A percentile compares a stretch with the other conserved stretches of the same genome.
phyloP scores from a whole-genome alignment of 2,888 invertebrate species.

The Tanypteryx hageni region DNA sequence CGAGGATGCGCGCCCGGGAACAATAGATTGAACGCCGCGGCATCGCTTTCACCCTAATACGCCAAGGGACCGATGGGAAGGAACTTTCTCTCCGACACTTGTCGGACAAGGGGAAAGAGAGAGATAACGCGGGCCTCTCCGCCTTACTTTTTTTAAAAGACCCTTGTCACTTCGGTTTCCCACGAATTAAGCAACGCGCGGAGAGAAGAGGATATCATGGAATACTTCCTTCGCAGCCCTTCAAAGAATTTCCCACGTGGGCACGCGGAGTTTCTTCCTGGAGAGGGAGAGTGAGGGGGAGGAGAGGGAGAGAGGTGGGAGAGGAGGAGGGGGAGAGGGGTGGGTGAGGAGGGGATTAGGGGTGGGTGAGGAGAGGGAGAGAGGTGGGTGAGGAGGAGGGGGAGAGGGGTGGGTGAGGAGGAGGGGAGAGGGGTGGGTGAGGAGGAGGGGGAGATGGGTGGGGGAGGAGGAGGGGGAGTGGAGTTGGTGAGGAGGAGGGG shows the following conservation, averaged over 20 bases:
- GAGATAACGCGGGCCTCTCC: conserved; percentile 2
- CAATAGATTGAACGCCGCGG: background rate
- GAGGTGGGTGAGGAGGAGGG: background rate
- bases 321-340: background rate
- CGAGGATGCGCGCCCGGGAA: background rate
- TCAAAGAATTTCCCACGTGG: no score
- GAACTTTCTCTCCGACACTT: conserved; percentile 16
- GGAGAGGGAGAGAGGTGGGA: background rate
- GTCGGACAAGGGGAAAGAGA: background rate
- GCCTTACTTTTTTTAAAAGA: background rate
- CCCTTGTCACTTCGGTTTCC: conserved; percentile 16
- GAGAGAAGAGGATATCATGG: background rate
- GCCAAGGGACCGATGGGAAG: conserved; percentile 14
- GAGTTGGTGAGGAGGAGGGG: background rate
- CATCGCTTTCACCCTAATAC: conserved; percentile 34
- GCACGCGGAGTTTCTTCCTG: background rate
- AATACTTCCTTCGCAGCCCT: no score
- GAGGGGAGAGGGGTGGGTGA: background rate
- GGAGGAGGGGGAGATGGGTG: background rate
- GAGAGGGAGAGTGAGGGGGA: background rate
- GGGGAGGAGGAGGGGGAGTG: background rate
- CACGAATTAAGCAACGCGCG: conserved; percentile 54
- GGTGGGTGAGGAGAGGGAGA: background rate
- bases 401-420: background rate
- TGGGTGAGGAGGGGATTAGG: background rate